Base-by-base conservation (phyloP, 2,113 vertebrate species). In the Lipophrys pholis region DNA sequence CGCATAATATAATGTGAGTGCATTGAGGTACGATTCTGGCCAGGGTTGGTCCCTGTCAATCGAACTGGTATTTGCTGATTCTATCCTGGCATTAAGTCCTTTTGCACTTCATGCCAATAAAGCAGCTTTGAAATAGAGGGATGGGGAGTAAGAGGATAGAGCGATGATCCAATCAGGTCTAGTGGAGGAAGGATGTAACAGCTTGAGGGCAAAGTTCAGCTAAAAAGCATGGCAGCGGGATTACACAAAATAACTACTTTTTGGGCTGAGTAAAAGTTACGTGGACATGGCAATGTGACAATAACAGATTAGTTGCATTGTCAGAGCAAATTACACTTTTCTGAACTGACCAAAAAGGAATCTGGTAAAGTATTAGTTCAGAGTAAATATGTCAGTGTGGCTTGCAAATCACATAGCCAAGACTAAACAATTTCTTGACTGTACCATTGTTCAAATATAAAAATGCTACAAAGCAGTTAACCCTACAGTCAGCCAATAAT, bases 91-190 rank as follows among this genome's bases (percentile, higher is more conserved):
- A 77, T 52, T 61, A 65, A 62, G 55, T 65, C 38, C 63, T 78
- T 80, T 69, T 81, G 21, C 43, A 74, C 82, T 83, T 74, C 60
- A 78, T 64, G 73, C 78, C 76, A 85, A 83, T 82, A 72, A 86
- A 79, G 71, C 69, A 78, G 81, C 70, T 87, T 89, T 82, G 55
- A 30, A 30, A 88, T 30, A 60, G 55, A 69, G 55, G 64, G 65
- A 85, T 21, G 5, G 53, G 7, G 53, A 75, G 42, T 80, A 86
- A 84, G 85, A 85, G 84, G 82, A 87, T 86, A 72, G 63, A 88
- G 81, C 1, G 41, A 72, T 84, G 82, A 92, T 89, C 81, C 83
- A 84, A 82, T 88, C 73, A 76, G 42, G 40, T 76, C 77, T 59
- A 74, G 21, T 73, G 53, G 50, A 86, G 59, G 48, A 78, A 69